Evolutionary conservation across 1,140 invertebrate genomes (phyloP).

Genomic region (Amphibalanus amphitrite): DNA sequence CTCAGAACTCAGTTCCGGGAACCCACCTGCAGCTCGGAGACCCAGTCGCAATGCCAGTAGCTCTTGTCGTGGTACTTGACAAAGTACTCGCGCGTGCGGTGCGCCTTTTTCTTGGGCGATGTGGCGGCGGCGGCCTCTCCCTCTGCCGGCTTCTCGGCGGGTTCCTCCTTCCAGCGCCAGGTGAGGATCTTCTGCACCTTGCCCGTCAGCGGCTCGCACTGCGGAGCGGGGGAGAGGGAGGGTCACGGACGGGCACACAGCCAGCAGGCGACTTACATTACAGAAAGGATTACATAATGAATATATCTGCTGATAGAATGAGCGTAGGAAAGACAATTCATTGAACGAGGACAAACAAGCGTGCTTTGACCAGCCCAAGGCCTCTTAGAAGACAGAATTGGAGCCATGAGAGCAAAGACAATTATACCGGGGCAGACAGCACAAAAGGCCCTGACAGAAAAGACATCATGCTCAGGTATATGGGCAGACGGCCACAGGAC

Average conservation of each 20-base stretch:
- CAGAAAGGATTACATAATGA: too few species aligned
- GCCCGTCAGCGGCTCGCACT: slow-evolving; percentile 50
- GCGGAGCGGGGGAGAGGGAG: neutral
- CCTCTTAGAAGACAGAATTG: too few species aligned
- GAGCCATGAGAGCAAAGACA: too few species aligned
- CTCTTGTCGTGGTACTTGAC: slow-evolving; percentile 94
- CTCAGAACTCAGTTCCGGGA: too few species aligned
- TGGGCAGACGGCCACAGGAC: too few species aligned
- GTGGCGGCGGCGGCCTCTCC: slow-evolving; percentile 12
- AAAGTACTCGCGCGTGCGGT: slow-evolving; percentile 67
- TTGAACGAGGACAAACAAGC: too few species aligned
- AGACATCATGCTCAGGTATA: too few species aligned
- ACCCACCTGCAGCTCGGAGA: slow-evolving; percentile 82
- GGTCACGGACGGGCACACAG: neutral
- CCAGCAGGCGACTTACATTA: neutral
- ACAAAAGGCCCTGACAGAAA: too few species aligned
- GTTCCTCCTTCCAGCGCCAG: slow-evolving; percentile 45
- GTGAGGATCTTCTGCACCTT: slow-evolving; percentile 91
- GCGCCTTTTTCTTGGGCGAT: slow-evolving; percentile 20
- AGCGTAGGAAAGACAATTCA: too few species aligned
- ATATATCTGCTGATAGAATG: too few species aligned
- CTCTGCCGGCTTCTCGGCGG: slow-evolving; percentile 18
- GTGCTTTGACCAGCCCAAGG: too few species aligned
- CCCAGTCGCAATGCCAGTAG: slow-evolving; percentile 98
- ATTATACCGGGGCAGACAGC: too few species aligned